These are phyloP conservation scores for Cossypha polioptera DNA, from an alignment of 2,797 vertebrate species.

Conservation along the genomic window DNA sequence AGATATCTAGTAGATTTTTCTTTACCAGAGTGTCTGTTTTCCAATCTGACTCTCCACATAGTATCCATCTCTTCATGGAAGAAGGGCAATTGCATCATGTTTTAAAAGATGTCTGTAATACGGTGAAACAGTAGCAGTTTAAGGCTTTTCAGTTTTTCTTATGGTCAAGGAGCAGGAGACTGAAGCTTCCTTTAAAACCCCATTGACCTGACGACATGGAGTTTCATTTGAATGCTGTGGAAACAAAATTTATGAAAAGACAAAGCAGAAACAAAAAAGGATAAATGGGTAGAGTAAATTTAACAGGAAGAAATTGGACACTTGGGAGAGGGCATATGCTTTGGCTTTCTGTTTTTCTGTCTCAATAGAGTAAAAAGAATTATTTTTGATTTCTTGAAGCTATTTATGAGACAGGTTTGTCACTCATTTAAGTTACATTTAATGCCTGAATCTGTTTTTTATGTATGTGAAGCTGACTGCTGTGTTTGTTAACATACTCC, in stretches of 20 bases:
- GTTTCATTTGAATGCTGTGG: background rate
- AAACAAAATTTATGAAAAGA: background rate
- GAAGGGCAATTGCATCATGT: background rate
- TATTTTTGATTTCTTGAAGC: background rate
- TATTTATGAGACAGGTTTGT: background rate
- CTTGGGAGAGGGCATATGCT: background rate
- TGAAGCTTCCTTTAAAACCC: background rate
- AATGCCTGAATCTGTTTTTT: background rate
- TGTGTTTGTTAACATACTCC: background rate
- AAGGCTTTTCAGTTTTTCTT: background rate
- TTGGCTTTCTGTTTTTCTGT: background rate
- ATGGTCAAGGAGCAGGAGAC: background rate
- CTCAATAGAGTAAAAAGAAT: background rate
- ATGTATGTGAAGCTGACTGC: background rate
- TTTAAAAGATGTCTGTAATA: too few species aligned
- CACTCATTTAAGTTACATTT: background rate
- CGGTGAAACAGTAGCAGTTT: background rate
- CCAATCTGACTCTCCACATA: background rate
- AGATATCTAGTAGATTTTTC: background rate
- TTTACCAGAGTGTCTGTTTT: background rate
- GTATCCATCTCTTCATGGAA: background rate
- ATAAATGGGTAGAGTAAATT: background rate
- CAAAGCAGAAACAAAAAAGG: background rate
- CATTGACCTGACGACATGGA: fast-evolving
- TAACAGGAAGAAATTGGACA: background rate